These are phyloP conservation scores for Syndactyla subalaris DNA, from an alignment of 2,797 vertebrate species.

Conservation along the genomic window DNA sequence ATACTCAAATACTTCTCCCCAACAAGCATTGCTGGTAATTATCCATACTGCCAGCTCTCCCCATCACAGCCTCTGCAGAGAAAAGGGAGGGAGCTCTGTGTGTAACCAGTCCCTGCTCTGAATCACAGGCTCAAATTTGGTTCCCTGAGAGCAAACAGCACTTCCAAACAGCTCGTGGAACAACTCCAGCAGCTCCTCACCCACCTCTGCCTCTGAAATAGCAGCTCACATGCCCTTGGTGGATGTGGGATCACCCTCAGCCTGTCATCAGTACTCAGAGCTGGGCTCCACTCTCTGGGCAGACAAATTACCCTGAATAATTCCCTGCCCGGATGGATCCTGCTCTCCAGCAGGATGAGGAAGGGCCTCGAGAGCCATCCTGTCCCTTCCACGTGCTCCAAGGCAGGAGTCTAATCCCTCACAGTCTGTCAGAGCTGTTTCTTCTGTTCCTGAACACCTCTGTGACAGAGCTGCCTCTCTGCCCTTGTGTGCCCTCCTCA, in stretches of 20 bases:
- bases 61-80: background rate
- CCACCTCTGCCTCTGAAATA: background rate
- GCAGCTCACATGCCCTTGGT: background rate
- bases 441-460: background rate
- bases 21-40: background rate
- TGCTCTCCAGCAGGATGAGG: background rate
- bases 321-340: accelerated
- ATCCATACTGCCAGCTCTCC: background rate
- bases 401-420: background rate
- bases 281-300: background rate
- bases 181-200: background rate
- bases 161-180: background rate
- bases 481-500: background rate
- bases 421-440: background rate
- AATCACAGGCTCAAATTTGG: background rate
- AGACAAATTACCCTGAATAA: background rate
- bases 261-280: background rate
- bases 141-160: background rate
- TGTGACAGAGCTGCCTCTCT: background rate
- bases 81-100: background rate
- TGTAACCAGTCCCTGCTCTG: background rate
- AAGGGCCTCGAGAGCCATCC: background rate
- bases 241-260: background rate
- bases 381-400: background rate
- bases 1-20: background rate